phyloP scores from a whole-genome alignment of 2,888 invertebrate genomes.

The Schrankia costaestrigalis region DNA sequence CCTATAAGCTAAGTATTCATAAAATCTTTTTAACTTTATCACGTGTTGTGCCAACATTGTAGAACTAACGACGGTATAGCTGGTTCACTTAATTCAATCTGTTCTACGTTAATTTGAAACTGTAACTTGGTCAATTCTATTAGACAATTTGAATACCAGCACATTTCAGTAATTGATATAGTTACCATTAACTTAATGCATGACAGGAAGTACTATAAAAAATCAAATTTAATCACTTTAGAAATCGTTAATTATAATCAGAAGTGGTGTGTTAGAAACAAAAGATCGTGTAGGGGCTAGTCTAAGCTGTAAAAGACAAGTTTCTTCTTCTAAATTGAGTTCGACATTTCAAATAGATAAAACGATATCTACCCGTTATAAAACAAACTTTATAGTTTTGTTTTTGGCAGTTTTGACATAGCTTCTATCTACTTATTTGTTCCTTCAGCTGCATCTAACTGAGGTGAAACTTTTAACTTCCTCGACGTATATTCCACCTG shows the following conservation, averaged over 20 bases:
- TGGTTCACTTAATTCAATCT: constrained; percentile 32
- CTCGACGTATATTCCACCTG: constrained; percentile 63
- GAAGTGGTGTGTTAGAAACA: constrained; percentile 34
- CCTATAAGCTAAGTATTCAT: constrained; percentile 57
- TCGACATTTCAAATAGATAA: constrained; percentile 76
- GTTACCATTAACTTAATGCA: too few species aligned
- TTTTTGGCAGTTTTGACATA: constrained; percentile 80
- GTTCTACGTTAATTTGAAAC: constrained; percentile 44
- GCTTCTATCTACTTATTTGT: constrained; percentile 78
- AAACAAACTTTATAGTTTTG: constrained; percentile 81
- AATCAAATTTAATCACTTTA: constrained; percentile 34
- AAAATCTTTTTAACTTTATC: constrained; percentile 57
- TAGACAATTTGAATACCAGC: constrained; percentile 49
- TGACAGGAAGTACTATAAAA: constrained; percentile 33
- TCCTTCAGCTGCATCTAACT: constrained; percentile 70
- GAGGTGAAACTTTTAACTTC: constrained; percentile 74
- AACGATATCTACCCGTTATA: constrained; percentile 73
- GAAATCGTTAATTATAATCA: constrained; percentile 31
- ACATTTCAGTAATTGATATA: too few species aligned
- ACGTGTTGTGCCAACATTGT: constrained; percentile 14
- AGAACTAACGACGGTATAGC: constrained; percentile 33
- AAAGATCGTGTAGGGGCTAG: constrained; percentile 31
- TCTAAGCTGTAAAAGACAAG: constrained; percentile 53
- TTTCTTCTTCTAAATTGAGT: constrained; percentile 67
- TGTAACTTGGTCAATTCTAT: constrained; percentile 48